Evolutionary conservation across 2,888 invertebrate genomes (phyloP).

Genomic region (Ophioninae sp.): DNA sequence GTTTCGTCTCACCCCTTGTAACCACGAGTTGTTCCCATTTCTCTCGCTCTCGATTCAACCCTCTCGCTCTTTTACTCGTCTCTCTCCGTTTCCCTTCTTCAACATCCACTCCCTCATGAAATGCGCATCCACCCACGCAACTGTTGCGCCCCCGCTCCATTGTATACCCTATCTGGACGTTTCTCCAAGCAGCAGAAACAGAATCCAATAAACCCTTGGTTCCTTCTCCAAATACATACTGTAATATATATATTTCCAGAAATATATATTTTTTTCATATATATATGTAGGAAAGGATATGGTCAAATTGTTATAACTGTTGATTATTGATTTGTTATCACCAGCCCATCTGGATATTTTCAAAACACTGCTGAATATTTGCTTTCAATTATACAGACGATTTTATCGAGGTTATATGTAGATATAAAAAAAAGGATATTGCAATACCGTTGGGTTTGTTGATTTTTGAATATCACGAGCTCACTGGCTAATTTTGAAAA

Average conservation of each 20-base stretch:
- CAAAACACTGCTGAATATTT: too few species aligned
- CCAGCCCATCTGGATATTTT: too few species aligned
- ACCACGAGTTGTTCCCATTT: conserved; percentile 54
- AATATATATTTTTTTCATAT: neutral
- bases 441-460: too few species aligned
- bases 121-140: conserved; percentile 80
- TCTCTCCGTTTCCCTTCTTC: conserved; percentile 36
- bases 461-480: too few species aligned
- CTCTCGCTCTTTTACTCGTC: conserved; percentile 29
- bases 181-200: conserved; percentile 44
- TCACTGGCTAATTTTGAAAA: too few species aligned
- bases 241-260: neutral
- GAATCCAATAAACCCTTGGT: conserved; percentile 19
- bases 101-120: conserved; percentile 71
- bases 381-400: too few species aligned
- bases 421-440: too few species aligned
- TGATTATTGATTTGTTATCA: too few species aligned
- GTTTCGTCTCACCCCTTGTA: conserved; percentile 61
- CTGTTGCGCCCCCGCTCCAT: conserved; percentile 78
- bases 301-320: too few species aligned
- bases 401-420: too few species aligned
- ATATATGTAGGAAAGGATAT: neutral
- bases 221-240: neutral
- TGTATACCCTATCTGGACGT: conserved; percentile 59
- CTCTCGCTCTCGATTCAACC: conserved; percentile 36